Percentiles rank a stretch among this genome's conserved stretches.
Evolutionary conservation across 2,113 vertebrate species (phyloP).

Genomic region (Heliornis fulica): DNA sequence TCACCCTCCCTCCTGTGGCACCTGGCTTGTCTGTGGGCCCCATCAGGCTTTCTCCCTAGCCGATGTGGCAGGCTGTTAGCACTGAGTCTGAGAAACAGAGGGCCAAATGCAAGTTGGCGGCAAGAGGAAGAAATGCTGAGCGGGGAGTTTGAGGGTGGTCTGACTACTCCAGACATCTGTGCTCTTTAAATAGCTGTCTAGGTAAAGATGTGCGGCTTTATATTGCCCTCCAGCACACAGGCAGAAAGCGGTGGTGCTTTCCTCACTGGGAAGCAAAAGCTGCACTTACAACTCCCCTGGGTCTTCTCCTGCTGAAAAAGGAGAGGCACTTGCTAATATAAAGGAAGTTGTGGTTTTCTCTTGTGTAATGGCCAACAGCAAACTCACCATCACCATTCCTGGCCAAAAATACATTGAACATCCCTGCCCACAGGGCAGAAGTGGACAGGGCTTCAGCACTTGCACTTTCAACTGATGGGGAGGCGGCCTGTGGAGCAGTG

Average conservation of each 20-base stretch:
- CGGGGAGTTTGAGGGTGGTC: not conserved
- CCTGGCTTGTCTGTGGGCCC: fast-evolving
- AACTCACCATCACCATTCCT: not conserved
- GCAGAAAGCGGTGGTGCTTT: not conserved
- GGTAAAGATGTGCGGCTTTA: not conserved
- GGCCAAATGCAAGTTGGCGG: not conserved
- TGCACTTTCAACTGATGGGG: not conserved
- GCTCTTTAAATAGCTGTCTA: not conserved
- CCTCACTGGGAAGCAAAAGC: not conserved
- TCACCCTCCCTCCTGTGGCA: fast-evolving
- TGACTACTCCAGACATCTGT: not conserved
- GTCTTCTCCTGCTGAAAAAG: not conserved
- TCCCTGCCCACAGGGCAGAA: not conserved
- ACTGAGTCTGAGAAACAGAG: not conserved
- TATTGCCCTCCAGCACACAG: not conserved
- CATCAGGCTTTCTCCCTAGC: fast-evolving
- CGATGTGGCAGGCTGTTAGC: fast-evolving
- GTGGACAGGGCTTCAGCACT: not conserved
- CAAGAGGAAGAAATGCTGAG: not conserved
- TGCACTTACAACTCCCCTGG: not conserved
- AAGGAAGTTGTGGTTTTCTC: not conserved
- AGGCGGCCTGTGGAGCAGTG: not conserved
- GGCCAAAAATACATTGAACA: not conserved
- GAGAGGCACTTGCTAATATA: not conserved
- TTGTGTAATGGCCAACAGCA: not conserved